Percentiles rank a stretch among this genome's conserved stretches.
These are phyloP conservation scores for Sebastes miniatus DNA, from an alignment of 2,797 vertebrate genomes.

Conservation along the genomic window DNA sequence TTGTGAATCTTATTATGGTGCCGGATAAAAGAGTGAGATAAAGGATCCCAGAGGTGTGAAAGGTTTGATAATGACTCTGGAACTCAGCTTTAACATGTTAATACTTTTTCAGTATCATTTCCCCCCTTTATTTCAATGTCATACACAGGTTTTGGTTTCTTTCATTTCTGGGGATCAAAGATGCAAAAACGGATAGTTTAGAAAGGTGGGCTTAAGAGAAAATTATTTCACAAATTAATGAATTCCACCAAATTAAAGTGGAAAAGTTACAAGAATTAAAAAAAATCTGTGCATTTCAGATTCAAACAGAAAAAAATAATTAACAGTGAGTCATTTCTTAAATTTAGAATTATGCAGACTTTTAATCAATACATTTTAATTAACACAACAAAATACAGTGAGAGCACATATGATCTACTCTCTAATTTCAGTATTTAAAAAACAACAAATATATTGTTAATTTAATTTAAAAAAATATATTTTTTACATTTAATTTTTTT, in stretches of 20 bases:
- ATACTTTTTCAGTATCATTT: slow-evolving; percentile 66
- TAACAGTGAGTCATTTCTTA: neutral
- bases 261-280: neutral
- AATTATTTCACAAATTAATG: too few species aligned
- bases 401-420: neutral
- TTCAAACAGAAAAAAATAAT: neutral
- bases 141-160: slow-evolving; percentile 64
- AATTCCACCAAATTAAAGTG: neutral
- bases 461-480: neutral
- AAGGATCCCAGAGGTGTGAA: slow-evolving; percentile 69
- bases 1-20: slow-evolving; percentile 62
- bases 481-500: neutral
- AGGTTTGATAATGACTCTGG: slow-evolving; percentile 35
- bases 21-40: slow-evolving; percentile 70
- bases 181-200: neutral
- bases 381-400: neutral
- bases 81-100: slow-evolving; percentile 68
- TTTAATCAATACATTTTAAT: neutral
- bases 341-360: neutral
- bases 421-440: neutral
- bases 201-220: neutral
- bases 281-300: neutral
- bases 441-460: neutral
- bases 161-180: slow-evolving; percentile 17
- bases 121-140: slow-evolving; percentile 2